Evolutionary conservation across 2,888 invertebrate genomes (phyloP).

Genomic region (Crioceris asparagi): DNA sequence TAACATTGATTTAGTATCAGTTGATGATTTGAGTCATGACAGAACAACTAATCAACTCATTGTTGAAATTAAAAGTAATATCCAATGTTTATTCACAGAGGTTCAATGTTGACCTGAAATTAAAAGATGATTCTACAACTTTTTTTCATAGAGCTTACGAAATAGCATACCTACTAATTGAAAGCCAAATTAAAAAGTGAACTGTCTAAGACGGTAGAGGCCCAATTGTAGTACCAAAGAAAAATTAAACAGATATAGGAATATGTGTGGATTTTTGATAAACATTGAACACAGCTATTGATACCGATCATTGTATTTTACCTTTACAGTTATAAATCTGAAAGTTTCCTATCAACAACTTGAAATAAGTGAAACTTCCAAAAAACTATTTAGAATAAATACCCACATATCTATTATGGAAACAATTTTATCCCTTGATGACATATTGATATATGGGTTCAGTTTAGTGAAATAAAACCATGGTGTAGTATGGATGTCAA

Average conservation of each 20-base stretch:
- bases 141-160: neutral
- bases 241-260: neutral
- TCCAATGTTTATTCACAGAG: too few relatives aligned
- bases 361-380: neutral
- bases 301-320: neutral
- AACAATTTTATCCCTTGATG: constrained; percentile 1
- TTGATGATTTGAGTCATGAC: too few relatives aligned
- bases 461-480: neutral
- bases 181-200: neutral
- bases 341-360: neutral
- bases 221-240: neutral
- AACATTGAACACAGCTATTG: neutral
- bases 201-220: neutral
- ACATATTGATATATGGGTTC: neutral
- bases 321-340: neutral
- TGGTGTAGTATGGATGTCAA: constrained; percentile 15
- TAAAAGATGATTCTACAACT: neutral
- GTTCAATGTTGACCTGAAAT: neutral
- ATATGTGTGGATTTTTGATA: neutral
- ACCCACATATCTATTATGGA: neutral
- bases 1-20: too few relatives aligned
- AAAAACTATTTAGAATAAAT: neutral
- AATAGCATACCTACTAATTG: neutral
- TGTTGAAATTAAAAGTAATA: too few relatives aligned
- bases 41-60: too few relatives aligned